Base-by-base conservation (phyloP, 1,140 invertebrate genomes). In the Helicoverpa armigera region DNA sequence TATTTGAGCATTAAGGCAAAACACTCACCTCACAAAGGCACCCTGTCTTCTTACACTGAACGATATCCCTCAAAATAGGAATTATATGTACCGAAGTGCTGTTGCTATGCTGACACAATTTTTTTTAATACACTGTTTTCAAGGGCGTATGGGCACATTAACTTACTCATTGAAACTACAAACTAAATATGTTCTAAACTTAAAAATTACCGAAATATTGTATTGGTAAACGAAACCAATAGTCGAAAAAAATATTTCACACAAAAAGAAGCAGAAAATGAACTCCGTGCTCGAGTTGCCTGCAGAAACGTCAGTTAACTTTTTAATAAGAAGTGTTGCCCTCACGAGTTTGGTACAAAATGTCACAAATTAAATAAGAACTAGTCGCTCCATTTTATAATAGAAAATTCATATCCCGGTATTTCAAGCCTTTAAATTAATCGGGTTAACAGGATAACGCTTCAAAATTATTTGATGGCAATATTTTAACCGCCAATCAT, bases 41-140 rank as follows among this genome's bases (percentile, higher is more conserved):
- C 92, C 83, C 81, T 76, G 63, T 50, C 43, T 76, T 61, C 58
- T 76, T 83, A 86, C 80, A 86, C 61, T 76, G 81, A 81, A 67
- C 58, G 83, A 86, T 89, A 85, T 86, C 86, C 86, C 84, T 87
- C 79, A 82, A 90, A 90, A 89, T 89, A 89, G 79, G 82, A 88
- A 84, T 85, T 87, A 87, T 87, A 90, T 78, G 82, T 84, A 85
- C 86, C 83, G 77, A 87, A 91, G 82, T 86, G 86, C 87, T 94
- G 93, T 94, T 94, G 92, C 93, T 94, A 94, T 93, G 93, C 93
- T 93, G 93, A 93, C 91, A 92, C 90, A 89, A 89, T 89, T 87
- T 92, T 90, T 92, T 94, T 91, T 88, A 88, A 90, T 88, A 85
- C 89, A 88, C 89, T 79, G 83, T 93, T 93, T 92, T 93, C 93